These are phyloP conservation scores for Podocnemis expansa DNA, from an alignment of 2,113 vertebrate species.

Conservation along the genomic window DNA sequence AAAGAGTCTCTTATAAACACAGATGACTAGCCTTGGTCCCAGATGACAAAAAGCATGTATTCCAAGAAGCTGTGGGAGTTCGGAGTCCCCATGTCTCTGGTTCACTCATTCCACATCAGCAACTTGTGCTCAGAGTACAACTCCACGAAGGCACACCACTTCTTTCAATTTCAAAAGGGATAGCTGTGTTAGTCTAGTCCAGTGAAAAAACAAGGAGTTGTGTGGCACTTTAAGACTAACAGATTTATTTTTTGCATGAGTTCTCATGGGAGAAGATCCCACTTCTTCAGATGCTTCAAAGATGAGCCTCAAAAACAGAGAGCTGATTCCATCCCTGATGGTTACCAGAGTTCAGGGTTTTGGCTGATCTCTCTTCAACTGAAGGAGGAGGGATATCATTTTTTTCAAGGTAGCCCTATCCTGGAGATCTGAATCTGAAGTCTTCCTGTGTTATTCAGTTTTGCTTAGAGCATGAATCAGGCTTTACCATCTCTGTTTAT, in stretches of 20 bases:
- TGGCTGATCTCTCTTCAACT: not conserved
- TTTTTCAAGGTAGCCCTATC: not conserved
- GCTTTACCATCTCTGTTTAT: not conserved
- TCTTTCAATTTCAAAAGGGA: no score
- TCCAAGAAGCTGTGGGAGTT: not conserved
- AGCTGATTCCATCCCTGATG: not conserved
- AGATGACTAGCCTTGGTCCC: rapidly evolving
- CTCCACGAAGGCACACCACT: not conserved
- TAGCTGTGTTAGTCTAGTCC: no score
- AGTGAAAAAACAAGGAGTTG: no score
- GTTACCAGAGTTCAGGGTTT: rapidly evolving
- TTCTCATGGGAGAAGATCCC: no score
- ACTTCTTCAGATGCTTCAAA: no score
- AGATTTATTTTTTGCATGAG: no score
- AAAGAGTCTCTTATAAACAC: not conserved
- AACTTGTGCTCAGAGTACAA: not conserved
- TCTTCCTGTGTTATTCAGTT: not conserved
- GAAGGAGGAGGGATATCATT: not conserved
- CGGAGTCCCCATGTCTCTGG: not conserved
- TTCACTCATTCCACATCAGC: not conserved
- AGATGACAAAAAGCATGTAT: conserved; percentile 18
- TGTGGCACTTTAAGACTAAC: no score
- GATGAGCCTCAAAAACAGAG: not conserved
- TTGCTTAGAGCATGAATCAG: not conserved
- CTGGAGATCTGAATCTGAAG: not conserved